Percentiles rank a stretch among this genome's conserved stretches.
Evolutionary conservation across 2,113 vertebrate genomes (phyloP).

Genomic region (Emydocephalus ijimae): DNA sequence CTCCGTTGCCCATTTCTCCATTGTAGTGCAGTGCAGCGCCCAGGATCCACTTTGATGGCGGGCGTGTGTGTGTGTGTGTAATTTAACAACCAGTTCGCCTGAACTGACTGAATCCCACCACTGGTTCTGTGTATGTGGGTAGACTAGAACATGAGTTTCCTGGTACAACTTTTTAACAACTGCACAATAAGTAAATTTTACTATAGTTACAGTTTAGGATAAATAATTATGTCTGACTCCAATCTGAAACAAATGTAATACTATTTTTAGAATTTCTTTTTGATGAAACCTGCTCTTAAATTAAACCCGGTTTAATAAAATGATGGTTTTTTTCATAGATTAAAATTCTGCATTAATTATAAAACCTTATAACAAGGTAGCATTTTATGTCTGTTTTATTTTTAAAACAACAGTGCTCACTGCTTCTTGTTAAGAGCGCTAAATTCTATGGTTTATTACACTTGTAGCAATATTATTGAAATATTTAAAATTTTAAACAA

Average conservation of each 20-base stretch:
- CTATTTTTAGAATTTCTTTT: conserved; percentile 19
- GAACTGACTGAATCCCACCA: too few relatives aligned
- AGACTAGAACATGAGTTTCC: neutral
- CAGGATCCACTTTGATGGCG: too few relatives aligned
- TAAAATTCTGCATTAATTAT: neutral
- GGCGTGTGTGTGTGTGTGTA: too few relatives aligned
- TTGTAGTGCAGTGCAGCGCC: too few relatives aligned
- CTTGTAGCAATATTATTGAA: conserved; percentile 23
- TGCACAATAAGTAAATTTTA: neutral
- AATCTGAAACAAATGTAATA: conserved; percentile 13
- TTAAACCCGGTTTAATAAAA: neutral
- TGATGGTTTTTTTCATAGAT: neutral
- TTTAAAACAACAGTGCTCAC: conserved; percentile 7
- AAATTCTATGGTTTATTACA: neutral
- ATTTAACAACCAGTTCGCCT: too few relatives aligned
- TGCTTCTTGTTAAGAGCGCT: neutral
- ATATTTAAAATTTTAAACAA: conserved; percentile 6
- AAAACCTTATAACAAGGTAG: neutral
- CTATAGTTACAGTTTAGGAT: neutral
- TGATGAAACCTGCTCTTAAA: conserved; percentile 28
- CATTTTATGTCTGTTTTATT: conserved; percentile 5
- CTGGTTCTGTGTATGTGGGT: neutral
- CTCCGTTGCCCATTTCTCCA: too few relatives aligned
- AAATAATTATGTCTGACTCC: neutral
- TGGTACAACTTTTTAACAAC: neutral